These are phyloP conservation scores for Perithous albicinctus DNA, from an alignment of 2,888 invertebrate genomes.

Conservation along the genomic window DNA sequence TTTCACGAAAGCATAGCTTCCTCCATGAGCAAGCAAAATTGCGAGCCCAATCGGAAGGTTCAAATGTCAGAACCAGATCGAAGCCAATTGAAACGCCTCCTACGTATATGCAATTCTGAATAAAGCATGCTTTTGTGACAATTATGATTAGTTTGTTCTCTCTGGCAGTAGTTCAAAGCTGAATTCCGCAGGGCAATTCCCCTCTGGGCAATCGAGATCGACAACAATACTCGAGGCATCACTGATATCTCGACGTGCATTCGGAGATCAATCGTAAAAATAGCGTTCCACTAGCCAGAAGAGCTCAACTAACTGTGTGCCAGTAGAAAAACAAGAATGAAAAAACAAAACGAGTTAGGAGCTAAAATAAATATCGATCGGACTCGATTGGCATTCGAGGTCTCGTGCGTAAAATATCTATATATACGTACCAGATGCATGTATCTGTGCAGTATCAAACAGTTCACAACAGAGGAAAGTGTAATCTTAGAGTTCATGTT, in stretches of 20 bases:
- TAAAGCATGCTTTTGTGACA: no score
- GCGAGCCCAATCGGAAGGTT: no score
- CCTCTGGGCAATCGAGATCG: neutral
- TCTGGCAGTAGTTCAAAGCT: neutral
- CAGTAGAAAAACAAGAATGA: slow-evolving; percentile 10
- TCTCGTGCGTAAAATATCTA: slow-evolving; percentile 9
- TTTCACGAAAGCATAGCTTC: no score
- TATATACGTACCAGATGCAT: neutral
- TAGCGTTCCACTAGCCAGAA: neutral
- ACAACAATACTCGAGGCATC: neutral
- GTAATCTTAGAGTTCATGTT: slow-evolving; percentile 27
- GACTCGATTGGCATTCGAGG: slow-evolving; percentile 33
- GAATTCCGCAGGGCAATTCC: neutral
- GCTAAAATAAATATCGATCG: slow-evolving; percentile 49
- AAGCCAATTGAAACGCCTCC: no score
- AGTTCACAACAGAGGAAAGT: slow-evolving; percentile 1
- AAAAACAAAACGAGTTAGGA: slow-evolving; percentile 2
- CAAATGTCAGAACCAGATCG: no score
- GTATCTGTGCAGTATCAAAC: neutral
- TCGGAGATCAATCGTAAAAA: slow-evolving; percentile 27
- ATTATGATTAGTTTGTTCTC: no score
- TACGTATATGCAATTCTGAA: no score
- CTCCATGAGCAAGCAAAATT: no score
- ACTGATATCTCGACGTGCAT: neutral
- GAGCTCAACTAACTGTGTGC: neutral